Percentiles rank a stretch among this genome's conserved stretches.
Evolutionary conservation across 2,797 vertebrate genomes (phyloP).

Genomic region (Lophius americanus): DNA sequence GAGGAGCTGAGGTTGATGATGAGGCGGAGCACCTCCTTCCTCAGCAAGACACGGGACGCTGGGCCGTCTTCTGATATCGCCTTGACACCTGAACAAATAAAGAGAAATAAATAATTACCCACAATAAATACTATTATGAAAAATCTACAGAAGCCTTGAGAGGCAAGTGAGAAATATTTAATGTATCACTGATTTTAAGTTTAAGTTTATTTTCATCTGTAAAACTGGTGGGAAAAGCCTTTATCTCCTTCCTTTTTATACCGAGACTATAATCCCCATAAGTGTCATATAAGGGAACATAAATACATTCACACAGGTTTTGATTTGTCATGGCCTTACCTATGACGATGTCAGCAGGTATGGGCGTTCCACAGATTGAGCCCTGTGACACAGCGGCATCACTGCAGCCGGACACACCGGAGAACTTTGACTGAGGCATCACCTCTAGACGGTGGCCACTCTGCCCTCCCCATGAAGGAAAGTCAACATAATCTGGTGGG

Average conservation of each 20-base stretch:
- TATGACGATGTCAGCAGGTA: constrained; percentile 88
- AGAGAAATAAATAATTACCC: constrained; percentile 5
- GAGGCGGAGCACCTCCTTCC: constrained; percentile 96
- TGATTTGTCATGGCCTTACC: constrained; percentile 76
- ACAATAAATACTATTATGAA: background rate
- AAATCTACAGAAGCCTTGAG: too few species aligned
- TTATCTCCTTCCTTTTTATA: too few species aligned
- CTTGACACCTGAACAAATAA: constrained; percentile 86
- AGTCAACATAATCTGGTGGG: constrained; percentile 89
- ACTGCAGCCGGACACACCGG: constrained; percentile 96
- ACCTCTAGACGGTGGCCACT: constrained; percentile 93
- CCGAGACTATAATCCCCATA: too few species aligned
- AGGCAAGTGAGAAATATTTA: too few species aligned
- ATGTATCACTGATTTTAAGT: too few species aligned
- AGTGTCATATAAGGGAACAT: too few species aligned
- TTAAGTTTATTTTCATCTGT: too few species aligned
- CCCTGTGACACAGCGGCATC: constrained; percentile 92
- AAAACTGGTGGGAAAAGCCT: too few species aligned
- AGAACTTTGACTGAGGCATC: constrained; percentile 94
- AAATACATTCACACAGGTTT: background rate
- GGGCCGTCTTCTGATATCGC: constrained; percentile 94
- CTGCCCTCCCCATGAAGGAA: constrained; percentile 93
- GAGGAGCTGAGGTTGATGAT: constrained; percentile 98
- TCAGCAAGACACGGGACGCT: constrained; percentile 92
- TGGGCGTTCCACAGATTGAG: constrained; percentile 93